Conservation (phyloP, 2,888 invertebrate species). For the Colostygia pectinataria region DNA sequence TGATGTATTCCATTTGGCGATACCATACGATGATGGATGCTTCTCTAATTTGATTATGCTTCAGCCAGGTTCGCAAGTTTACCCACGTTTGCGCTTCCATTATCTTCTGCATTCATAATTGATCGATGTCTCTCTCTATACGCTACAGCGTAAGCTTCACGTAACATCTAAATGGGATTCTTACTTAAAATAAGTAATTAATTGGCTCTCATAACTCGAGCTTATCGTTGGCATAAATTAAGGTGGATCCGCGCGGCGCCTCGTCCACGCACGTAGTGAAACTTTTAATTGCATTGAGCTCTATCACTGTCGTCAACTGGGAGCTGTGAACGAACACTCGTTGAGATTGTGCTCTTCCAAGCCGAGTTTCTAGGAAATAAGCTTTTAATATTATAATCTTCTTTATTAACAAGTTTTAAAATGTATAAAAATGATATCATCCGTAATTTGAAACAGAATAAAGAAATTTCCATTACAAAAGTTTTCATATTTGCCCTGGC, state of each 20-base stretch:
- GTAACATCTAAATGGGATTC: slow-evolving; percentile 54
- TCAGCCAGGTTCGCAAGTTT: slow-evolving; percentile 12
- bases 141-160: slow-evolving; percentile 5
- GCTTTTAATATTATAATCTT: slow-evolving; percentile 37
- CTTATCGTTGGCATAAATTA: slow-evolving; percentile 79
- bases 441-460: slow-evolving; percentile 14
- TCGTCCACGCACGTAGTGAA: slow-evolving; percentile 80
- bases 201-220: slow-evolving; percentile 76
- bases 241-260: slow-evolving; percentile 69
- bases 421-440: slow-evolving; percentile 9
- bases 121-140: slow-evolving; percentile 20
- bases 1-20: slow-evolving; percentile 69
- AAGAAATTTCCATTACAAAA: slow-evolving; percentile 24
- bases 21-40: slow-evolving; percentile 63
- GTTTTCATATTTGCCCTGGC: slow-evolving; percentile 21
- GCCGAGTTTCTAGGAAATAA: slow-evolving; percentile 29
- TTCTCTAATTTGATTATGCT: slow-evolving; percentile 50
- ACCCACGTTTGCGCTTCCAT: slow-evolving; percentile 19
- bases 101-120: slow-evolving; percentile 22
- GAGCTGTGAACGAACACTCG: slow-evolving; percentile 72
- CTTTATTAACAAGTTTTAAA: slow-evolving; percentile 32
- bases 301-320: slow-evolving; percentile 77
- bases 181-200: slow-evolving; percentile 76
- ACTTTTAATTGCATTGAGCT: slow-evolving; percentile 82
- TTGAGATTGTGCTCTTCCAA: slow-evolving; percentile 53